Conservation (phyloP, 2,113 vertebrate genomes). For the Thymallus thymallus region DNA sequence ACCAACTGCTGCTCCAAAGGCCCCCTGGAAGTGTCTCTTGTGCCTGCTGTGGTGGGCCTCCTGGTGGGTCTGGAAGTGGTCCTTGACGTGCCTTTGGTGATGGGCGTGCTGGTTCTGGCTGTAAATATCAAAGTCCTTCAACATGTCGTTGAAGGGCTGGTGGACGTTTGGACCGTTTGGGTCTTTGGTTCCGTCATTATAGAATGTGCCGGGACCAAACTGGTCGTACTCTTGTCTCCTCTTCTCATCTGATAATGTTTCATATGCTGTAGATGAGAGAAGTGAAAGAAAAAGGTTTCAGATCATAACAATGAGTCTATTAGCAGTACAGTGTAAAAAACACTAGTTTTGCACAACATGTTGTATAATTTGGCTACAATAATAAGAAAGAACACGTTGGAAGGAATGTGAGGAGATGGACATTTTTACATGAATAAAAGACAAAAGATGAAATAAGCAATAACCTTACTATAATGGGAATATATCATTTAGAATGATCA, state of each 20-base stretch:
- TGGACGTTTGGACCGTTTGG: conserved; percentile 70
- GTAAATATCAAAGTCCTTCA: conserved; percentile 90
- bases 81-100: conserved; percentile 88
- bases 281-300: neutral
- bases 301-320: neutral
- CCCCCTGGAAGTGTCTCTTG: conserved; percentile 86
- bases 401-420: neutral
- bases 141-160: conserved; percentile 88
- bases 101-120: conserved; percentile 80
- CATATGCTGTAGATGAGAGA: conserved; percentile 81
- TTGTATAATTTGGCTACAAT: neutral
- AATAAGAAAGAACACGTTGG: neutral
- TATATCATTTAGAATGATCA: neutral
- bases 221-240: conserved; percentile 86
- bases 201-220: conserved; percentile 72
- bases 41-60: conserved; percentile 81
- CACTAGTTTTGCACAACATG: neutral
- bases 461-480: neutral
- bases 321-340: neutral
- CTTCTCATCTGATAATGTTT: conserved; percentile 88
- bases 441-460: neutral
- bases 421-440: neutral
- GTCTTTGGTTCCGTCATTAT: conserved; percentile 64
- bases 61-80: conserved; percentile 82
- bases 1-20: conserved; percentile 79